Percentiles rank a stretch among this genome's conserved stretches.
Conservation (phyloP, 2,797 vertebrate species). For the Acrocephalus scirpaceus region DNA sequence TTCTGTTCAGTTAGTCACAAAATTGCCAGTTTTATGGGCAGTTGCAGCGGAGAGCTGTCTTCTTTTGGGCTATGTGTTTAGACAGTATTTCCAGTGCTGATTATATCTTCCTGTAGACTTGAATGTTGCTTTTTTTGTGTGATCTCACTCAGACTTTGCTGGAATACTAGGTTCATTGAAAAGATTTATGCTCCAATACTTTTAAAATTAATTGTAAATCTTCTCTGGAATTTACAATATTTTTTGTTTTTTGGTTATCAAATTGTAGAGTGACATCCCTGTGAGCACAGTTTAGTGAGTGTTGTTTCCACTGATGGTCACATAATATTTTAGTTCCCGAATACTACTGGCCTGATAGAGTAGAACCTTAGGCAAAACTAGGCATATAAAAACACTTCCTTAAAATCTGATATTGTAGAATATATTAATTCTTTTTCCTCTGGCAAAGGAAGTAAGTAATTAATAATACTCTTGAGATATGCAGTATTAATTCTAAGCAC, state of each 20-base stretch:
- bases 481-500: background rate
- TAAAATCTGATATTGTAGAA: background rate
- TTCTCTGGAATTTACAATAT: background rate
- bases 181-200: background rate
- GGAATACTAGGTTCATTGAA: background rate
- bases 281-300: background rate
- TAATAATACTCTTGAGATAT: background rate
- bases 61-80: background rate
- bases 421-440: background rate
- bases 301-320: background rate
- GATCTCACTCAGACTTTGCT: background rate
- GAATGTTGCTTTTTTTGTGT: background rate
- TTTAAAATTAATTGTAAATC: background rate
- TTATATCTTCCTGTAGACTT: background rate
- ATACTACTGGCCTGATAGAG: background rate
- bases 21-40: background rate
- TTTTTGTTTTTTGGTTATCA: background rate
- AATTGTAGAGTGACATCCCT: background rate
- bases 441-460: background rate
- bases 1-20: background rate
- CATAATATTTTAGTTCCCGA: background rate
- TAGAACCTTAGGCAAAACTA: background rate
- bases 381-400: background rate
- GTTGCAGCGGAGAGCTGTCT: background rate
- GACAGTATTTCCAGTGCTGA: background rate